Conservation (phyloP, 2,797 vertebrate species). For the Helostoma temminkii region DNA sequence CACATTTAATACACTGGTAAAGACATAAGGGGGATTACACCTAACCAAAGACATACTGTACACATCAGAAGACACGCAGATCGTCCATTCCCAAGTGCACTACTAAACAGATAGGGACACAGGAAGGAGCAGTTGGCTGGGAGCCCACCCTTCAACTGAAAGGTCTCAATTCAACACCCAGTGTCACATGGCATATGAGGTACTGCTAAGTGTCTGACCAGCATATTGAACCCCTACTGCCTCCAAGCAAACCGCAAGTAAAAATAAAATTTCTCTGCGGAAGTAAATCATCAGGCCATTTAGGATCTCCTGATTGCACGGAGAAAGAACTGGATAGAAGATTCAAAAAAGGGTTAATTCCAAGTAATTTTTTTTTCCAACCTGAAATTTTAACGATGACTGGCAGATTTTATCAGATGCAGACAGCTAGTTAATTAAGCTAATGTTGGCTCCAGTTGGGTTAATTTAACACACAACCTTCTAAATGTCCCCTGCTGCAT, state of each 20-base stretch:
- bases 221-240: conserved; percentile 6
- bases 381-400: too few species aligned
- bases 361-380: too few species aligned
- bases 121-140: conserved; percentile 38
- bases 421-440: too few species aligned
- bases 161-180: conserved; percentile 51
- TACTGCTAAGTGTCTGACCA: conserved; percentile 39
- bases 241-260: background rate
- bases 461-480: too few species aligned
- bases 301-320: background rate
- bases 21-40: conserved; percentile 56
- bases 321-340: too few species aligned
- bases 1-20: conserved; percentile 57
- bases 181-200: conserved; percentile 25
- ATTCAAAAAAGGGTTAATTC: too few species aligned
- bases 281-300: background rate
- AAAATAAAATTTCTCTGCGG: background rate
- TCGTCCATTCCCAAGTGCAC: conserved; percentile 43
- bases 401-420: too few species aligned
- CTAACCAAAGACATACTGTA: conserved; percentile 53
- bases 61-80: conserved; percentile 48
- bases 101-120: conserved; percentile 32
- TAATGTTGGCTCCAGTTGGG: too few species aligned
- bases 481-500: too few species aligned
- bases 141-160: conserved; percentile 39